Base-by-base conservation (phyloP, 2,888 invertebrate genomes). In the Stenchaetothrips biformis region DNA sequence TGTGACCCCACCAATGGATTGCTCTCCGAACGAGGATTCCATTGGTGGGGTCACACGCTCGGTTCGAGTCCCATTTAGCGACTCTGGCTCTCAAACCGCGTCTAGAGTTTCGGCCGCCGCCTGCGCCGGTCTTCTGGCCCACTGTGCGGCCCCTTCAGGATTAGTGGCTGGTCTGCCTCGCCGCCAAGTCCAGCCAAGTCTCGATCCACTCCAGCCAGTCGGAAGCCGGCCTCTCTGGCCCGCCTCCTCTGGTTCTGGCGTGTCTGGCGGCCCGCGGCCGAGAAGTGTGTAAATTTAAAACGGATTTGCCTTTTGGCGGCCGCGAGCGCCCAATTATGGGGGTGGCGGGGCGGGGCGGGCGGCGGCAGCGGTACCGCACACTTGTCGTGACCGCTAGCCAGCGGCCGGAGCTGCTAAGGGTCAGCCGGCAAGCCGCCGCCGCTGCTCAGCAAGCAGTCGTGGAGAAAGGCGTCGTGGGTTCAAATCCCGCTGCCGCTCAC, bases 321-420 rank as follows among this genome's bases (percentile, higher is more conserved):
- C 37, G 37, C 37, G 37, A 37, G 37, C 37, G 37, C 37, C 37
- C 37, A 37, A 37, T 37, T 37, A 37, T 37, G 53, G 53, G 53
- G 16, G 53, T 4, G 53, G 53, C 53, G 53, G 53, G 53, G 67
- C n/a, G 67, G 25, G 67, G 25, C 25, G 25, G 67, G 67, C 9
- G 67, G 67, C 11, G 53, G 53, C 25, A 74, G 21, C 67, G 67
- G 67, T 25, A 74, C 67, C 25, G 7, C 25, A 11, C 67, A 25
- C 67, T 74, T 74, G 67, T 25, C 25, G 67, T 74, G 25, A 74
- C 67, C 67, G 67, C 67, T 74, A 74, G 67, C 53, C 53, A 11
- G 53, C 53, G 16, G 59, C 59, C 59, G 8, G 53, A 2, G 21
- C 67, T 25, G 67, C 21, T 74, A 21, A 74, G 25, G 67, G 21